phyloP scores from a whole-genome alignment of 2,888 invertebrate species.

The Chloromyia formosa region DNA sequence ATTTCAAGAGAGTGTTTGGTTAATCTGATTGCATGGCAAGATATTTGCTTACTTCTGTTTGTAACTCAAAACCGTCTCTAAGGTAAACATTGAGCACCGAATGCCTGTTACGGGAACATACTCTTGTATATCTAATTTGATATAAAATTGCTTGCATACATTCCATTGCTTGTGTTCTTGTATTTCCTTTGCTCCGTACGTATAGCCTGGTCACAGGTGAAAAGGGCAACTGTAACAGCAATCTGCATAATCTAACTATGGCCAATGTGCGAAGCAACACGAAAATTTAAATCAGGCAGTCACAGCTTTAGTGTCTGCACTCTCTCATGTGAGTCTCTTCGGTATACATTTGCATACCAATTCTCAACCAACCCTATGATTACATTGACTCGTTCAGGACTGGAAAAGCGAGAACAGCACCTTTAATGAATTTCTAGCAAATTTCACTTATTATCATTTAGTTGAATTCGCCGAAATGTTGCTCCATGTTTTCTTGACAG shows the following conservation, averaged over 20 bases:
- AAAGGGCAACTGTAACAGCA: slow-evolving; percentile 8
- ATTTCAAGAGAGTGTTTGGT: slow-evolving; percentile 32
- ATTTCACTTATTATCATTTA: slow-evolving; percentile 49
- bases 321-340: not conserved
- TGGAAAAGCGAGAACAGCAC: slow-evolving; percentile 41
- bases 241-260: slow-evolving; percentile 41
- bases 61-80: slow-evolving; percentile 23
- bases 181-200: slow-evolving; percentile 28
- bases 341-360: not conserved
- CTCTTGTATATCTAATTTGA: slow-evolving; percentile 8
- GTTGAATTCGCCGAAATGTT: slow-evolving; percentile 4
- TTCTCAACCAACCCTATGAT: not conserved
- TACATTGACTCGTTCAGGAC: slow-evolving; percentile 17
- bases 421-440: slow-evolving; percentile 49
- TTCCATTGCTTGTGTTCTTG: not conserved
- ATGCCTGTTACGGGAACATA: slow-evolving; percentile 8
- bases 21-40: slow-evolving; percentile 38
- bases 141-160: slow-evolving; percentile 19
- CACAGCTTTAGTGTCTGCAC: not conserved
- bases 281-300: slow-evolving; percentile 33
- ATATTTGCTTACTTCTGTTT: slow-evolving; percentile 30
- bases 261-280: slow-evolving; percentile 35
- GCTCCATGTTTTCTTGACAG: too few relatives aligned
- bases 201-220: not conserved
- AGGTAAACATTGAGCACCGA: slow-evolving; percentile 31